A percentile compares a stretch with the other conserved stretches of the same genome.
Evolutionary conservation across 2,888 invertebrate species (phyloP).

Genomic region (Melinaea marsaeus): DNA sequence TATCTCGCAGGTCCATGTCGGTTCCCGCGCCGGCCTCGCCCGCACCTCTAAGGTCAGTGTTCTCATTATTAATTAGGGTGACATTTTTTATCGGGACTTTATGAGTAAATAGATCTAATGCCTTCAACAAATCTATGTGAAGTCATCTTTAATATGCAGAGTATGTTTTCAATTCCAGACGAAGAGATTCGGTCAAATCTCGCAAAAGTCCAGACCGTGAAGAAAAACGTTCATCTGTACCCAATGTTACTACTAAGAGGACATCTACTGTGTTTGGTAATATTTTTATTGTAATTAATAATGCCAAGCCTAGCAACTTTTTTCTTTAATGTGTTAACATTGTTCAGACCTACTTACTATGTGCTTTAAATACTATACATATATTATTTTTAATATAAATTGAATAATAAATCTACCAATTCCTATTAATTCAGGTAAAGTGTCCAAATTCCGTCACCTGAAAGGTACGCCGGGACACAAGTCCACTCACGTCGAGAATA

Average conservation of each 20-base stretch:
- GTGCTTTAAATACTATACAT: not conserved
- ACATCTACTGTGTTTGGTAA: conserved; percentile 91
- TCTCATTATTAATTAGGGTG: not conserved
- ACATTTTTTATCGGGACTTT: too few relatives aligned
- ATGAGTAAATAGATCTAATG: too few relatives aligned
- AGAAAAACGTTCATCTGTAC: conserved; percentile 72
- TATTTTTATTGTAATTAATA: conserved; percentile 23
- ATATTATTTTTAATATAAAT: conserved; percentile 5
- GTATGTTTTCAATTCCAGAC: conserved; percentile 52
- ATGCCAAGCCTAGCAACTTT: too few relatives aligned
- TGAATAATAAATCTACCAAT: too few relatives aligned
- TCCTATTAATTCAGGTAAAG: conserved; percentile 58
- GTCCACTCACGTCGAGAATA: conserved; percentile 93
- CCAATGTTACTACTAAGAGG: conserved; percentile 84
- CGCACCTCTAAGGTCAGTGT: conserved; percentile 79
- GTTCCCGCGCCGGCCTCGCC: conserved; percentile 82
- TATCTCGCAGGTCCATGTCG: conserved; percentile 1
- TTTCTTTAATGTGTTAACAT: too few relatives aligned
- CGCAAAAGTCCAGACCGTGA: conserved; percentile 79
- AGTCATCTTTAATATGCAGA: not conserved
- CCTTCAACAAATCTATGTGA: too few relatives aligned
- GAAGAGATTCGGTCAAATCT: conserved; percentile 83
- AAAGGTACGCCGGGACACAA: conserved; percentile 95
- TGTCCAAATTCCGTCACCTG: conserved; percentile 94
- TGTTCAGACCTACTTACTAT: too few relatives aligned